Evolutionary conservation across 2,113 vertebrate genomes (phyloP).

Genomic region (Elachura formosa): DNA sequence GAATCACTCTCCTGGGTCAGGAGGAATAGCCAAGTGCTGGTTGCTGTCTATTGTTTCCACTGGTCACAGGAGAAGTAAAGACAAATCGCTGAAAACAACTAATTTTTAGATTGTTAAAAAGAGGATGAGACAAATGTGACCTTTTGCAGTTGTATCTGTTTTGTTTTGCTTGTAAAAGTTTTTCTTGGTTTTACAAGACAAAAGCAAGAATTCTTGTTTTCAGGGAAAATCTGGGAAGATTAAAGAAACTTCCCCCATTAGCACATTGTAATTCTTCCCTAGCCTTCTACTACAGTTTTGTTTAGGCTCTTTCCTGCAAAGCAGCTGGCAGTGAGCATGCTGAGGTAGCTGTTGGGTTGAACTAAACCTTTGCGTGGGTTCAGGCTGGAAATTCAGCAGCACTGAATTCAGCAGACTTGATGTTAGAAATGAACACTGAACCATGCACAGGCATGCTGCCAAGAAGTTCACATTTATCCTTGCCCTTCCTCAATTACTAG

Average conservation of each 20-base stretch:
- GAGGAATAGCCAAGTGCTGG: background rate
- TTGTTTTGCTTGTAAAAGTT: background rate
- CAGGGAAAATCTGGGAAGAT: background rate
- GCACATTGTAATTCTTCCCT: background rate
- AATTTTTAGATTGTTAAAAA: background rate
- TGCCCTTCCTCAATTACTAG: background rate
- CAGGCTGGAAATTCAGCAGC: background rate
- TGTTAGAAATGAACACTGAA: background rate
- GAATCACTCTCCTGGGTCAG: background rate
- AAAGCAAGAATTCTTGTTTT: background rate
- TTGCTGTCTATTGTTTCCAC: background rate
- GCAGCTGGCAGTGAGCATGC: background rate
- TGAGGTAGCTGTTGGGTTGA: background rate
- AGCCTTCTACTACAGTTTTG: background rate
- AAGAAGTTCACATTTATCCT: background rate
- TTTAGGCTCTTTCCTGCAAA: background rate
- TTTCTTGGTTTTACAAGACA: background rate
- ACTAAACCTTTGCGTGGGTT: background rate
- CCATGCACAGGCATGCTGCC: background rate
- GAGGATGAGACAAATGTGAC: background rate
- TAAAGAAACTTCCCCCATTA: background rate
- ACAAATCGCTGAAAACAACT: background rate
- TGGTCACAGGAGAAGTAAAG: background rate
- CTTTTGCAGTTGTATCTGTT: background rate
- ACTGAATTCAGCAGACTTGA: background rate